These are phyloP conservation scores for Pharmacophagus antenor DNA, from an alignment of 2,888 invertebrate genomes.

Conservation along the genomic window DNA sequence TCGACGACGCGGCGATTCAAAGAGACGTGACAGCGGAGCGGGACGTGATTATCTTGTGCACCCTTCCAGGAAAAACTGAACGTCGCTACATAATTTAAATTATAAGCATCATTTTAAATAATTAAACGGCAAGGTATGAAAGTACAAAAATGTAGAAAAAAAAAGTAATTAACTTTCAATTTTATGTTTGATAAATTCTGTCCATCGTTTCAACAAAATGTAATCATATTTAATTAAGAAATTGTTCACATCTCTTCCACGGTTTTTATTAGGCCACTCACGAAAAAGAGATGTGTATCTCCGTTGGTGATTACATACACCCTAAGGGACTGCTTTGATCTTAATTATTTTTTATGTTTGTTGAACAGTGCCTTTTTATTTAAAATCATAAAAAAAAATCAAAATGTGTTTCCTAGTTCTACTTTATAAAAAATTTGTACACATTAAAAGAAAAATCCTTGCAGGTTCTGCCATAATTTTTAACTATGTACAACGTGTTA, in stretches of 20 bases:
- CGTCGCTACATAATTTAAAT: conserved; percentile 24
- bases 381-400: no score
- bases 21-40: conserved; percentile 27
- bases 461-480: background rate
- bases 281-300: no score
- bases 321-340: no score
- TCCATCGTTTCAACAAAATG: background rate
- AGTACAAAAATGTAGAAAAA: background rate
- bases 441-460: background rate
- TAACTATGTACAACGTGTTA: background rate
- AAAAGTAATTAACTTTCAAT: background rate
- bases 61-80: conserved; percentile 33
- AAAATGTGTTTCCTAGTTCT: background rate
- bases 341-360: no score
- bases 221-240: background rate
- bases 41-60: conserved; percentile 28
- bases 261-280: no score
- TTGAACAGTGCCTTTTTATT: no score
- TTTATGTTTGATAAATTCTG: background rate
- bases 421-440: background rate
- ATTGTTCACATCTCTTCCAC: background rate
- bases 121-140: background rate
- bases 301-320: no score
- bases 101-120: background rate
- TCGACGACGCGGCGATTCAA: conserved; percentile 30